These are phyloP conservation scores for Globia sparganii DNA, from an alignment of 2,888 invertebrate species.

Conservation along the genomic window DNA sequence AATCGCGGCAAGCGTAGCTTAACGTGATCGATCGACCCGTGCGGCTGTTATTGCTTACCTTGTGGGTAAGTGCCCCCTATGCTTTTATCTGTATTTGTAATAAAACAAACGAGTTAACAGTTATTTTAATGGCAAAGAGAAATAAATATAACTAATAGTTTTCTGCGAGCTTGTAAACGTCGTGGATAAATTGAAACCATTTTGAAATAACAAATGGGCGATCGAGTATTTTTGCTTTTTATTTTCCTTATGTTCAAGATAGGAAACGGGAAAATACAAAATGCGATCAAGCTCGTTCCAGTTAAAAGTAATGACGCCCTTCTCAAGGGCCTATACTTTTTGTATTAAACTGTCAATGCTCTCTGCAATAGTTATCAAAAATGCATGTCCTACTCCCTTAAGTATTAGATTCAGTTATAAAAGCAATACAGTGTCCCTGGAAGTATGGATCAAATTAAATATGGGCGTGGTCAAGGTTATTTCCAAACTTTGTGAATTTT, in stretches of 20 bases:
- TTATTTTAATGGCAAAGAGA: slow-evolving; percentile 20
- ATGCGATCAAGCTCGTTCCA: slow-evolving; percentile 52
- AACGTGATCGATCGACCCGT: too few species aligned
- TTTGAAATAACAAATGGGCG: slow-evolving; percentile 55
- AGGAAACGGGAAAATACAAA: slow-evolving; percentile 40
- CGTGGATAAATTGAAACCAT: slow-evolving; percentile 58
- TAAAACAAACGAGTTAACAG: slow-evolving; percentile 25
- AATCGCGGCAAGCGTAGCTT: too few species aligned
- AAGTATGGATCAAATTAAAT: too few species aligned
- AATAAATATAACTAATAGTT: slow-evolving; percentile 48
- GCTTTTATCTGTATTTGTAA: slow-evolving; percentile 19
- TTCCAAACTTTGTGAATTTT: too few species aligned
- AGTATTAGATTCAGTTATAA: slow-evolving; percentile 23
- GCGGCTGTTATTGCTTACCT: background rate
- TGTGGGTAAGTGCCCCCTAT: background rate
- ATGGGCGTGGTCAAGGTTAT: too few species aligned
- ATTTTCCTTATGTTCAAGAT: slow-evolving; percentile 29
- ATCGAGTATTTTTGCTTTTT: slow-evolving; percentile 34
- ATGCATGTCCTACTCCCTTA: slow-evolving; percentile 28
- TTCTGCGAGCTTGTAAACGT: slow-evolving; percentile 51
- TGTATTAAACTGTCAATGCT: slow-evolving; percentile 39
- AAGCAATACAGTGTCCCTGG: too few species aligned
- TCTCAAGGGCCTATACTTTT: slow-evolving; percentile 28
- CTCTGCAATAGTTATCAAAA: slow-evolving; percentile 37
- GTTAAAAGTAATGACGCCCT: slow-evolving; percentile 46